Evolutionary conservation across 2,113 vertebrate species (phyloP).

Genomic region (Acanthisitta chloris): DNA sequence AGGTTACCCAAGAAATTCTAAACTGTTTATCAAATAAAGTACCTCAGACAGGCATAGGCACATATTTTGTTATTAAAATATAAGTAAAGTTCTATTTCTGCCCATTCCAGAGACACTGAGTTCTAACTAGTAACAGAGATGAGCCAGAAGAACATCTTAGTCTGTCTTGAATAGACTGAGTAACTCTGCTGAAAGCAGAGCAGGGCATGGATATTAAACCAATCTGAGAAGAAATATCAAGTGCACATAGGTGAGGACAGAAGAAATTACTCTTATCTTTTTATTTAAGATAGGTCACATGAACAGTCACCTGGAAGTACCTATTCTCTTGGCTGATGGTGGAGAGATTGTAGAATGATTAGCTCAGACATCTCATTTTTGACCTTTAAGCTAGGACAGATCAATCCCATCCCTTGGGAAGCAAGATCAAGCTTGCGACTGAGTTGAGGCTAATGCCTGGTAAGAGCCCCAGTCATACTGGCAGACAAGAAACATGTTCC

Average conservation of each 20-base stretch:
- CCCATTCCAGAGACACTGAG: background rate
- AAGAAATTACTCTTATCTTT: background rate
- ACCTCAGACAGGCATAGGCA: background rate
- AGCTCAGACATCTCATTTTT: background rate
- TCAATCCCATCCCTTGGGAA: background rate
- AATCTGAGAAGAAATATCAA: background rate
- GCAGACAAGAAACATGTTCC: background rate
- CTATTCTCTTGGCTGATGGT: background rate
- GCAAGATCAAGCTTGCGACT: background rate
- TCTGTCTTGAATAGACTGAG: background rate
- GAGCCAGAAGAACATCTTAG: background rate
- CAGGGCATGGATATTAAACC: background rate
- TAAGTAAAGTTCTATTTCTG: background rate
- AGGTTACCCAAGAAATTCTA: background rate
- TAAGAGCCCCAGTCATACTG: background rate
- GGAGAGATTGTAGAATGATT: background rate
- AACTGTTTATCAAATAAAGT: background rate
- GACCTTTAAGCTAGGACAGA: background rate
- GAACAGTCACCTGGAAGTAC: background rate
- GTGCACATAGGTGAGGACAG: background rate
- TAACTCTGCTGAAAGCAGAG: background rate
- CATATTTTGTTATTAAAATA: background rate
- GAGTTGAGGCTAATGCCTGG: background rate
- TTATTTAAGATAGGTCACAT: background rate
- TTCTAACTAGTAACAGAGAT: background rate